Evolutionary conservation across 53 echinoderm and acorn worm genomes (phyloP).

Genomic region (Zoroaster sp.): DNA sequence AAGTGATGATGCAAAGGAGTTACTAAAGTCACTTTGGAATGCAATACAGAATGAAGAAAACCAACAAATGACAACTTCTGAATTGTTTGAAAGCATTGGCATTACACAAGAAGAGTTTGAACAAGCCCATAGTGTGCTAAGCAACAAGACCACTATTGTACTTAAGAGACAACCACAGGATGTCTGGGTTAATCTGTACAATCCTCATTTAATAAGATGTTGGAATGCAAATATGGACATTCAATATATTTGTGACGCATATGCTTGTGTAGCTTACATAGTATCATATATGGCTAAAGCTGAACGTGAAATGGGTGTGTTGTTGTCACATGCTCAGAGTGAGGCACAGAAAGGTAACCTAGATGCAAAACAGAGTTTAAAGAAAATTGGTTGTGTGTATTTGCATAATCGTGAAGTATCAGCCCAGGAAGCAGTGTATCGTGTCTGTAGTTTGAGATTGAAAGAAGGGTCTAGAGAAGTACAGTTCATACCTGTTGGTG

Average conservation of each 20-base stretch:
- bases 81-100: conserved; percentile 25
- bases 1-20: background rate
- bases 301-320: conserved; percentile 71
- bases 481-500: conserved; percentile 66
- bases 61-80: background rate
- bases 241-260: conserved; percentile 59
- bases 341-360: conserved; percentile 67
- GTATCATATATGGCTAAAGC: conserved; percentile 73
- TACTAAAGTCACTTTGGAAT: background rate
- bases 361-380: conserved; percentile 47
- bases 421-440: conserved; percentile 57
- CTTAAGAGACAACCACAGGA: conserved; percentile 54
- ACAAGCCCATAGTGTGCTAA: conserved; percentile 19
- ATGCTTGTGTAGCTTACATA: conserved; percentile 63
- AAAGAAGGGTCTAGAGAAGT: conserved; percentile 63
- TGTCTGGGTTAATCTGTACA: conserved; percentile 68
- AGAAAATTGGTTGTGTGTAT: conserved; percentile 63
- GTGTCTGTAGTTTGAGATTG: conserved; percentile 64
- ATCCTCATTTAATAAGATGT: conserved; percentile 49
- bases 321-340: conserved; percentile 47
- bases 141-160: conserved; percentile 30
- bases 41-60: conserved; percentile 5
- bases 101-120: conserved; percentile 66
- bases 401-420: conserved; percentile 65
- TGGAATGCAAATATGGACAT: conserved; percentile 81